Evolutionary conservation across 2,888 invertebrate genomes (phyloP).

Genomic region (Perdita meconis): DNA sequence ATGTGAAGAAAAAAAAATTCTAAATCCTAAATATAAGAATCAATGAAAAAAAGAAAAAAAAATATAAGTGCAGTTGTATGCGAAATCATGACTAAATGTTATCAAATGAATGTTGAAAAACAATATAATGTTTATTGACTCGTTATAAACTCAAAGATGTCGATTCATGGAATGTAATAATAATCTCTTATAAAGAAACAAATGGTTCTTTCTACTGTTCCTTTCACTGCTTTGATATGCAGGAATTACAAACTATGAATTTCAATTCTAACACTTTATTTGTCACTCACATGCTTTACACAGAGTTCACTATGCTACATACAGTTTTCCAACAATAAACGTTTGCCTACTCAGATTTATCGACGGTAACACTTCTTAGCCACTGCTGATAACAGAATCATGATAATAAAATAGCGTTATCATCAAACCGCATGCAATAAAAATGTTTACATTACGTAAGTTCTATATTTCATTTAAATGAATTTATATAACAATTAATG

Average conservation of each 20-base stretch:
- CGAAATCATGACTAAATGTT: constrained; percentile 21
- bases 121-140: constrained; percentile 24
- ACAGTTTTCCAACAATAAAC: too few relatives aligned
- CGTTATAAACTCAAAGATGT: constrained; percentile 23
- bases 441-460: background rate
- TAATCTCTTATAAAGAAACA: constrained; percentile 7
- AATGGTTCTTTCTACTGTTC: background rate
- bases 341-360: too few relatives aligned
- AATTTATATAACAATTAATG: too few relatives aligned
- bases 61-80: background rate
- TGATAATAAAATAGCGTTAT: background rate
- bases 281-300: background rate
- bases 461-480: too few relatives aligned
- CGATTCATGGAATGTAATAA: constrained; percentile 21
- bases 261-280: background rate
- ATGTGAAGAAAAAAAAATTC: too few relatives aligned
- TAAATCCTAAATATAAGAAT: background rate
- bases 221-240: background rate
- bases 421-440: background rate
- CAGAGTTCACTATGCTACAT: background rate
- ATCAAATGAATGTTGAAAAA: constrained; percentile 18
- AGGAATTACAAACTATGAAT: background rate
- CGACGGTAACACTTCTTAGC: background rate
- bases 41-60: background rate
- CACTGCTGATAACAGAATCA: background rate